These are phyloP conservation scores for Lithobius niger DNA, from an alignment of 1,140 invertebrate species.

Conservation along the genomic window DNA sequence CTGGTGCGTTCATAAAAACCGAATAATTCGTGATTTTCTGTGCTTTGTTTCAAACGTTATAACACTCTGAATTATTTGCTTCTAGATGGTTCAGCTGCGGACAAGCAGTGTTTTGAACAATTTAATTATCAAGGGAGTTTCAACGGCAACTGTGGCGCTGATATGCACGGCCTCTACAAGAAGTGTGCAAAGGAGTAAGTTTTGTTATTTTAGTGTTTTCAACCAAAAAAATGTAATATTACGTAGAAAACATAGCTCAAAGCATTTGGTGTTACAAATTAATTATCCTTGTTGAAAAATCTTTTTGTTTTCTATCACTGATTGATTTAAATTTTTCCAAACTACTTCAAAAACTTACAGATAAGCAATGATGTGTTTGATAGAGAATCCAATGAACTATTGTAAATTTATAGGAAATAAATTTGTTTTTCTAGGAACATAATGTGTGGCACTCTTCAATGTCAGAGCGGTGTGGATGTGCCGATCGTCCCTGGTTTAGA, in stretches of 20 bases:
- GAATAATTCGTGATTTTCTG: neutral
- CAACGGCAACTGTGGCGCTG: slow-evolving; percentile 82
- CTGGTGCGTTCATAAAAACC: slow-evolving; percentile 33
- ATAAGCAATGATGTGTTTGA: too few relatives aligned
- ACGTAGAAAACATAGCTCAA: too few relatives aligned
- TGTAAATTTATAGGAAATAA: slow-evolving; percentile 4
- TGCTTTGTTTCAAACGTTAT: slow-evolving; percentile 1
- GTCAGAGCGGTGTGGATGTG: slow-evolving; percentile 63
- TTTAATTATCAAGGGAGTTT: slow-evolving; percentile 88
- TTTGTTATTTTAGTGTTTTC: neutral
- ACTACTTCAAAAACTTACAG: too few relatives aligned
- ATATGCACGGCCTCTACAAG: slow-evolving; percentile 57
- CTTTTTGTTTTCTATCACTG: too few relatives aligned
- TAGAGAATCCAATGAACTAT: neutral
- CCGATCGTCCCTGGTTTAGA: slow-evolving; percentile 60
- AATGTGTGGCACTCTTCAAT: slow-evolving; percentile 76
- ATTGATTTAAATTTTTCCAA: too few relatives aligned
- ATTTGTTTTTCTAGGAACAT: slow-evolving; percentile 49
- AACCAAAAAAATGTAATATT: too few relatives aligned
- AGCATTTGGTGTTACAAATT: too few relatives aligned
- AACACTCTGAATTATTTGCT: too few relatives aligned
- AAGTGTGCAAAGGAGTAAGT: slow-evolving; percentile 79
- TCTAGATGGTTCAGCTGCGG: slow-evolving; percentile 52
- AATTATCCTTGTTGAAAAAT: too few relatives aligned
- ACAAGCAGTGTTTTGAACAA: slow-evolving; percentile 76